phyloP scores from a whole-genome alignment of 1,140 invertebrate genomes.

The Drosophila mojavensis region DNA sequence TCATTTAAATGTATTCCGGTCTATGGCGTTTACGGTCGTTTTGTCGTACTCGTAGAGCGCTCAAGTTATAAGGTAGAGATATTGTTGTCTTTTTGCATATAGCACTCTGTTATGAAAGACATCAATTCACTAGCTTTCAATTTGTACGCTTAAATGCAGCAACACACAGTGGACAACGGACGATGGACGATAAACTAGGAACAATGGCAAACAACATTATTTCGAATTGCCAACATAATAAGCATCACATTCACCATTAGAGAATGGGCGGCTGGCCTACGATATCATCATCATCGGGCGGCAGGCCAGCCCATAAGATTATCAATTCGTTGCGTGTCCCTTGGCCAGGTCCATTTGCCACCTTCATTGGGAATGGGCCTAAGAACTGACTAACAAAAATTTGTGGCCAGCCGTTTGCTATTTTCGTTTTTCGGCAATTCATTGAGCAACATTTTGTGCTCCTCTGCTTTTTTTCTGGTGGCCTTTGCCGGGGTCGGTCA shows the following conservation, averaged over 20 bases:
- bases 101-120: conserved; percentile 34
- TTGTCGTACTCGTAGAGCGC: conserved; percentile 4
- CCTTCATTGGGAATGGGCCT: conserved; percentile 24
- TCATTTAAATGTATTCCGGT: no score
- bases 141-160: conserved; percentile 60
- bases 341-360: conserved; percentile 44
- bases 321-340: conserved; percentile 60
- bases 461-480: conserved; percentile 24
- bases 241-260: conserved; percentile 29
- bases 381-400: conserved; percentile 56
- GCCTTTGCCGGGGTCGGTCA: conserved; percentile 41
- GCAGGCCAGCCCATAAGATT: conserved; percentile 34
- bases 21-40: no score
- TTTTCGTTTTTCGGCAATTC: conserved; percentile 62
- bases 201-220: conserved; percentile 35
- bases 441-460: conserved; percentile 29
- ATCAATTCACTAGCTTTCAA: conserved; percentile 73
- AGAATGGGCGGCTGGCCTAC: neutral
- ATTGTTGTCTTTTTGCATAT: conserved; percentile 52
- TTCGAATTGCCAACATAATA: conserved; percentile 48
- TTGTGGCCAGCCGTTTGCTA: conserved; percentile 32
- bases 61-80: conserved; percentile 74
- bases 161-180: no score
- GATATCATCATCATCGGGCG: conserved; percentile 50
- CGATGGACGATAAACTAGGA: neutral